Evolutionary conservation across 1,140 invertebrate genomes (phyloP), one percentile per base, ranked within the genome.

Genomic region (Penaeus japonicus): DNA sequence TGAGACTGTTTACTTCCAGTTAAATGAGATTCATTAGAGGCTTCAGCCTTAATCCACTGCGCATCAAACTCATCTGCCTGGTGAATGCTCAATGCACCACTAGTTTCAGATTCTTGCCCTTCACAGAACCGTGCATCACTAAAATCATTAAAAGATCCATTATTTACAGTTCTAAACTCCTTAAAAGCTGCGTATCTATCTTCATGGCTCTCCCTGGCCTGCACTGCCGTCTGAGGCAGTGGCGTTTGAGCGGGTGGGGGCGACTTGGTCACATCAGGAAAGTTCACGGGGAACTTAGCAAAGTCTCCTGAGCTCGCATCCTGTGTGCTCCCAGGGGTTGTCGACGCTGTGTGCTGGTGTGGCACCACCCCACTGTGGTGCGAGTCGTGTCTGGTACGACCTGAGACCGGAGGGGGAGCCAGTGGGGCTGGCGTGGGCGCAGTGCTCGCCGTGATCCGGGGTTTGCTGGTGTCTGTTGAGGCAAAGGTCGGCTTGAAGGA

Each of bases 21-120:
- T 22, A 35, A n/a, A 5, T n/a, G n/a, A 22, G 53, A 18, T 47
- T 32, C 55, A 27, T 88, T 81, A 70, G 35, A 7, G 35, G 82
- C 79, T 18, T 85, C 75, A 12, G 84, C 89, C 24, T 89, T 86
- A 27, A 94, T 97, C 96, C 93, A 95, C 92, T 90, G 93, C 93
- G 32, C 84, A 57, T 92, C 87, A 62, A 88, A 90, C 20, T 89
- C 89, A 35, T 91, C 91, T 62, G 90, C 90, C 91, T 92, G 87
- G 5, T 88, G 87, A 57, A 83, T 70, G 27, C 80, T 81, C 4
- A 80, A 83, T 35, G 87, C 87, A 30, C 87, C 87, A 87, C 79
- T 82, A 18, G 57, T 47, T 59, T 81, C 55, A 75, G 80, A 82
- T 77, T 81, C 86, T 73, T 87, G 79, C 39, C 86, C 86, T 83